Percentiles rank a stretch among this genome's conserved stretches.
phyloP scores from a whole-genome alignment of 2,113 vertebrate species.

The Gallinago media region DNA sequence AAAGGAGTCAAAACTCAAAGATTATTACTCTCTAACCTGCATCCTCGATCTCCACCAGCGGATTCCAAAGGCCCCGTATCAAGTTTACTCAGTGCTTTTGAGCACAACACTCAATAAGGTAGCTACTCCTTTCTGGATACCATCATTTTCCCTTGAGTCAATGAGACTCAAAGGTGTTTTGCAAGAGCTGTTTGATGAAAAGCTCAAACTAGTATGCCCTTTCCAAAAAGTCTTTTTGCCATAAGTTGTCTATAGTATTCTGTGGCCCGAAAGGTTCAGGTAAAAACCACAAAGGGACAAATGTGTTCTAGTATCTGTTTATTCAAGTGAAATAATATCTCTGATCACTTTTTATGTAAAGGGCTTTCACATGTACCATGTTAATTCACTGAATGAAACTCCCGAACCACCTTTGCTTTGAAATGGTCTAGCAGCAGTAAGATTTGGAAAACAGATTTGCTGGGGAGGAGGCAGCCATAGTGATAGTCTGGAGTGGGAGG shows the following conservation, averaged over 20 bases:
- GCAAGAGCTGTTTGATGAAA: not conserved
- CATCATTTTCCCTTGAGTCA: not conserved
- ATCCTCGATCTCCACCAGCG: not conserved
- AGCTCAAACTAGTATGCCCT: not conserved
- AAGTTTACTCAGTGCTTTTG: not conserved
- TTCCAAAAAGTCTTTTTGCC: not conserved
- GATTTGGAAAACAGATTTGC: not conserved
- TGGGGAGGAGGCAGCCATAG: not conserved
- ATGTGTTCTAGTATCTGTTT: not conserved
- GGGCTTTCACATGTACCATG: not conserved
- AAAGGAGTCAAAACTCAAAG: not conserved
- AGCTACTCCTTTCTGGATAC: not conserved
- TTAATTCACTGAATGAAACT: not conserved
- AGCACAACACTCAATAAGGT: not conserved
- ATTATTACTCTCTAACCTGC: not conserved
- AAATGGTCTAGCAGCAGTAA: not conserved
- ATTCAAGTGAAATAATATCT: not conserved
- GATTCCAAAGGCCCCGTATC: not conserved
- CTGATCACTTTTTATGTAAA: not conserved
- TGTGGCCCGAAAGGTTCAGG: not conserved
- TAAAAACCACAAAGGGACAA: not conserved
- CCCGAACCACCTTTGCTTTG: not conserved
- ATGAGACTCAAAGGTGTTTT: not conserved
- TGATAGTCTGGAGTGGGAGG: not conserved
- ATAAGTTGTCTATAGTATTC: not conserved